These are phyloP conservation scores for Hyppa rectilinea DNA, from an alignment of 2,888 invertebrate genomes.

Conservation along the genomic window DNA sequence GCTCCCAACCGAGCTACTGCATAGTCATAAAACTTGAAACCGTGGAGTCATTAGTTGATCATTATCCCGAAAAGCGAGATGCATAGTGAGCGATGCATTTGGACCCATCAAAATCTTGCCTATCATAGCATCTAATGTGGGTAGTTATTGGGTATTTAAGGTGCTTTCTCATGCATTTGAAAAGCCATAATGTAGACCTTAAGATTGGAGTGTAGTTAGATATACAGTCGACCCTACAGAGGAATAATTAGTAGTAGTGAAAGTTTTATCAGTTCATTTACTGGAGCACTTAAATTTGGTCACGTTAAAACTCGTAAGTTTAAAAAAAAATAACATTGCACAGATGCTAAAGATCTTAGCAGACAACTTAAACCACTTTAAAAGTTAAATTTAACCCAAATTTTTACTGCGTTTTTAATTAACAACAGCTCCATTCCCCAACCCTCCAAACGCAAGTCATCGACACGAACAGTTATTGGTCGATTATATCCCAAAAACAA, in stretches of 20 bases:
- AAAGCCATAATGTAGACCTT: not conserved
- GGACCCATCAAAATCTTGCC: not conserved
- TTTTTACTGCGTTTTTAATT: slow-evolving; percentile 59
- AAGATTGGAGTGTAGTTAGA: not conserved
- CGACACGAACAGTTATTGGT: slow-evolving; percentile 73
- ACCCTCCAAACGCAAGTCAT: slow-evolving; percentile 66
- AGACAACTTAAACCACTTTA: slow-evolving; percentile 29
- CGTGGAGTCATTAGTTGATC: slow-evolving; percentile 69
- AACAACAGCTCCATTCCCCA: slow-evolving; percentile 57
- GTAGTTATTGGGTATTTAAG: slow-evolving; percentile 23
- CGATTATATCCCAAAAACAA: slow-evolving; percentile 81
- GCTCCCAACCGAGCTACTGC: slow-evolving; percentile 27
- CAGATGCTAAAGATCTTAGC: slow-evolving; percentile 7
- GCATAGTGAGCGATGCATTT: slow-evolving; percentile 10
- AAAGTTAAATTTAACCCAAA: slow-evolving; percentile 49
- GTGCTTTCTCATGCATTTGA: slow-evolving; percentile 13
- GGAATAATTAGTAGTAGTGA: too few species aligned
- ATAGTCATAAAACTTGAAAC: slow-evolving; percentile 61
- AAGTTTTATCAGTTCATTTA: too few species aligned
- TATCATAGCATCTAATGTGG: slow-evolving; percentile 29
- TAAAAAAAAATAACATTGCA: slow-evolving; percentile 14
- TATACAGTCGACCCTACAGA: not conserved
- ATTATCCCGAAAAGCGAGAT: slow-evolving; percentile 72
- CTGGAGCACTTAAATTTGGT: not conserved
- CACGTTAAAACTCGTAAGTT: not conserved